A percentile compares a stretch with the other conserved stretches of the same genome.
Evolutionary conservation across 2,113 vertebrate genomes (phyloP).

Genomic region (Siniperca knerii): DNA sequence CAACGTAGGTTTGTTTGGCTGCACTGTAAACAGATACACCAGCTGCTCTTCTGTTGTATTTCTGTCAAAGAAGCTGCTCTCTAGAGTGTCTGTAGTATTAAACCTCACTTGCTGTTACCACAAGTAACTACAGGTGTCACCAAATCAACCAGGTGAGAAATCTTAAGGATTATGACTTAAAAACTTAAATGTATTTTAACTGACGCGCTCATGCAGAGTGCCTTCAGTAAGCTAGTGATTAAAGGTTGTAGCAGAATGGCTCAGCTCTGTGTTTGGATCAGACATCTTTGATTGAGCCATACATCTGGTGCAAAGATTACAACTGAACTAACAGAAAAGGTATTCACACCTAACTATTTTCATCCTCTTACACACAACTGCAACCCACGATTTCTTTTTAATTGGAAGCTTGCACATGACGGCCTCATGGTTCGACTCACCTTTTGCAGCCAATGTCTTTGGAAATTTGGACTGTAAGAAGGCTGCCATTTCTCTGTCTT

Average conservation of each 20-base stretch:
- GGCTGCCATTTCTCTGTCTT: conserved; percentile 92
- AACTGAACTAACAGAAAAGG: neutral
- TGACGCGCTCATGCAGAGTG: neutral
- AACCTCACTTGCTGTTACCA: neutral
- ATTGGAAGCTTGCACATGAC: neutral
- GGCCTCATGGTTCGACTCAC: conserved; percentile 71
- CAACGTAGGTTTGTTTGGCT: neutral
- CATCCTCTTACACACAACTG: neutral
- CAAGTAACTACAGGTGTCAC: neutral
- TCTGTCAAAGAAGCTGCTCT: neutral
- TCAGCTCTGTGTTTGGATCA: neutral
- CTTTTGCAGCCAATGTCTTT: conserved; percentile 80
- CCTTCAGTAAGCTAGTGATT: neutral
- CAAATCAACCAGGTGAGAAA: neutral
- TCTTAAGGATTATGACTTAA: neutral
- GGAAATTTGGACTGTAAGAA: conserved; percentile 89
- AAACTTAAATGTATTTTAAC: neutral
- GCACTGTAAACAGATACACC: neutral
- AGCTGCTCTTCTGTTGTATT: neutral
- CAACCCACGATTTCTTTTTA: neutral
- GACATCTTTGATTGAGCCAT: neutral
- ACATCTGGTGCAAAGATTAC: neutral
- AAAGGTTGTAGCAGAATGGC: neutral
- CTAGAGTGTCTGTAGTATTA: neutral
- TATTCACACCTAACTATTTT: neutral